phyloP scores from a whole-genome alignment of 1,140 invertebrate species.

The Papilio xuthus region DNA sequence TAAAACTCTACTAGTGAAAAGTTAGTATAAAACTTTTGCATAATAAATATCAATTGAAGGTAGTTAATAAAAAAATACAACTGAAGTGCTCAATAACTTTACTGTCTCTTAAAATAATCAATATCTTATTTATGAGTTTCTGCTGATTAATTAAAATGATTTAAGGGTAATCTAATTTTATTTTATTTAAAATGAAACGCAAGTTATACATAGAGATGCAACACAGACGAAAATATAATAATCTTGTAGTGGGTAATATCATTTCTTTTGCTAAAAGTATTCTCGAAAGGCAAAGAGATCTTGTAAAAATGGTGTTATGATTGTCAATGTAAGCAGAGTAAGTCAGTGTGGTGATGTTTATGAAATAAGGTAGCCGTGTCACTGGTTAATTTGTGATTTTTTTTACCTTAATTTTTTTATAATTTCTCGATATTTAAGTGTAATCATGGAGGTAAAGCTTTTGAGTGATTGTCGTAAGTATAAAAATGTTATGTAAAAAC shows the following conservation, averaged over 20 bases:
- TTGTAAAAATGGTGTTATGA: conserved; percentile 12
- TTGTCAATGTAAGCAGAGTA: not conserved
- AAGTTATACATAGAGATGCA: not conserved
- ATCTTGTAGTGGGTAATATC: not conserved
- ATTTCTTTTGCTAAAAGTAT: not conserved
- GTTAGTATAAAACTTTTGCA: not conserved
- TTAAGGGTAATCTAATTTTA: too few species aligned
- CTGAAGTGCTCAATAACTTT: not conserved
- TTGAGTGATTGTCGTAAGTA: conserved; percentile 1
- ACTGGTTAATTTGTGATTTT: not conserved
- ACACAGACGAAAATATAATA: not conserved
- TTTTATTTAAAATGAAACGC: not conserved
- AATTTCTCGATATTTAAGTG: not conserved
- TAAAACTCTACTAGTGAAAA: not conserved
- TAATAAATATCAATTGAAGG: not conserved
- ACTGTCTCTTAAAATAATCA: not conserved
- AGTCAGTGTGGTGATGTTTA: not conserved
- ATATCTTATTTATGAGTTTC: not conserved
- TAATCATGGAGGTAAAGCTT: not conserved
- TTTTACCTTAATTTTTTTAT: not conserved
- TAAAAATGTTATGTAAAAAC: not conserved
- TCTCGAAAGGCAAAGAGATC: not conserved
- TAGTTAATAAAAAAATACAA: not conserved
- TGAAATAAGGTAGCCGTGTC: not conserved
- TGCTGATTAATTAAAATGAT: too few species aligned